Percentiles rank a stretch among this genome's conserved stretches.
Conservation (phyloP, 2,113 vertebrate genomes). For the Marcusenius ussheri region DNA sequence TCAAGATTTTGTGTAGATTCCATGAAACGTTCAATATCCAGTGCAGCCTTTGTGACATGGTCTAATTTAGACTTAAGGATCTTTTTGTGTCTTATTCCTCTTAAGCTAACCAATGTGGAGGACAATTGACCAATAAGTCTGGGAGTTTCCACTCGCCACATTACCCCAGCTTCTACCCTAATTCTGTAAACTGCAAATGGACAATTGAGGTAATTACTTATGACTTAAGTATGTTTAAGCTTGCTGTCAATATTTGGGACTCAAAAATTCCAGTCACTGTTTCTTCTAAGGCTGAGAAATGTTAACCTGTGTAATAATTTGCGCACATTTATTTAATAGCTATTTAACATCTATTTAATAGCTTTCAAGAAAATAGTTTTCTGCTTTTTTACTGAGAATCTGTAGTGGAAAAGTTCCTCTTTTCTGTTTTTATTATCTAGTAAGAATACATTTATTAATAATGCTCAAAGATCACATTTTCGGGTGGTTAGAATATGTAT, state of each 20-base stretch:
- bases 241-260: neutral
- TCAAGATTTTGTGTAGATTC: neutral
- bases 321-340: neutral
- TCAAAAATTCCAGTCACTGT: neutral
- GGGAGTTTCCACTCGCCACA: conserved; percentile 56
- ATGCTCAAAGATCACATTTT: neutral
- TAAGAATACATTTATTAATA: neutral
- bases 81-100: neutral
- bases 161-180: conserved; percentile 64
- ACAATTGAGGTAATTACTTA: conserved; percentile 53
- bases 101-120: conserved; percentile 49
- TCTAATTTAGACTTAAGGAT: neutral
- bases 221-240: neutral
- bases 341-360: neutral
- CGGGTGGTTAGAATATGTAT: neutral
- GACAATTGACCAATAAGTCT: conserved; percentile 4
- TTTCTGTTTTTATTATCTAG: neutral
- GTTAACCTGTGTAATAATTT: neutral
- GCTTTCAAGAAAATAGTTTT: neutral
- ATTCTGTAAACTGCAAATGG: conserved; percentile 58
- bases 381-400: neutral
- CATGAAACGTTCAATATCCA: neutral
- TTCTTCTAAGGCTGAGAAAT: neutral
- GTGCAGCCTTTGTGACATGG: neutral
- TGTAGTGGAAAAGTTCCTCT: neutral